Conservation (phyloP, 2,113 vertebrate species). For the Tyto alba region DNA sequence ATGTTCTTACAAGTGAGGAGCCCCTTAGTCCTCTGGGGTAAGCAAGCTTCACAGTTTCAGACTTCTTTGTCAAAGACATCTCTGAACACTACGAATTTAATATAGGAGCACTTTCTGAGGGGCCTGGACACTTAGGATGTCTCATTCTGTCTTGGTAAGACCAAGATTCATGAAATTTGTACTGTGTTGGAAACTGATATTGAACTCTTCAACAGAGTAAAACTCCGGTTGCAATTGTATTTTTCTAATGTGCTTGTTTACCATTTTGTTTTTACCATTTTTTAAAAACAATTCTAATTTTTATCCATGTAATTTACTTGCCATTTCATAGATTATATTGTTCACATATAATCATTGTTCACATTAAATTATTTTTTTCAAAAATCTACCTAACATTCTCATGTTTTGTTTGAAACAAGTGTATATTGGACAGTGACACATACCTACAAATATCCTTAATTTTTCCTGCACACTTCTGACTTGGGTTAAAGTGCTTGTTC, state of each 20-base stretch:
- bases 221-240: not conserved
- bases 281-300: not conserved
- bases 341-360: not conserved
- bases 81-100: not conserved
- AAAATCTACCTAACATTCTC: not conserved
- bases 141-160: not conserved
- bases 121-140: not conserved
- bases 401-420: accelerated
- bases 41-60: not conserved
- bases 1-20: not conserved
- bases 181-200: not conserved
- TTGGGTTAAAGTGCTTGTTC: not conserved
- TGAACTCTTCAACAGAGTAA: not conserved
- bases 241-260: not conserved
- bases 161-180: not conserved
- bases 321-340: not conserved
- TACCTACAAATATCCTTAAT: not conserved
- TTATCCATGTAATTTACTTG: not conserved
- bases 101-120: not conserved
- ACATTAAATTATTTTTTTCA: not conserved
- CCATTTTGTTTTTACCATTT: not conserved
- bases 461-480: not conserved
- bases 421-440: not conserved
- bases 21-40: not conserved
- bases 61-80: not conserved